A percentile compares a stretch with the other conserved stretches of the same genome.
Conservation (phyloP, 2,888 invertebrate species). For the Scaeva pyrastri region DNA sequence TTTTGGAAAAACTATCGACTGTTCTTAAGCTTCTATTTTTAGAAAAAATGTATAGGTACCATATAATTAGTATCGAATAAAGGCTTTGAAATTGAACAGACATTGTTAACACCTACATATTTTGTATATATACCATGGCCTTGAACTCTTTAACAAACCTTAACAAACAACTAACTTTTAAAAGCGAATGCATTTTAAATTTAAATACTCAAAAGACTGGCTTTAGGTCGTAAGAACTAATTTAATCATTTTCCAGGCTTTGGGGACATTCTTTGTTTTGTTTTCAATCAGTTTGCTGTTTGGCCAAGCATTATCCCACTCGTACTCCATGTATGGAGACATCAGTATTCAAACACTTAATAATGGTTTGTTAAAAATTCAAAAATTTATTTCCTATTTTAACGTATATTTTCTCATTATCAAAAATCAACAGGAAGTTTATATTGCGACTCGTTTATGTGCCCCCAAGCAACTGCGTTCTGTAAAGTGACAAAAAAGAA, state of each 20-base stretch:
- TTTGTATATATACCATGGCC: too few species aligned
- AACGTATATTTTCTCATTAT: neutral
- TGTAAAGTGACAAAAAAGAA: constrained; percentile 53
- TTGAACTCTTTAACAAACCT: too few species aligned
- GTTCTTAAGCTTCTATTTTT: too few species aligned
- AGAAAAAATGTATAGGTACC: too few species aligned
- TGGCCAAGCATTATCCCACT: neutral
- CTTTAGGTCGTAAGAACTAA: too few species aligned
- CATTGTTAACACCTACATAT: too few species aligned
- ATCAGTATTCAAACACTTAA: constrained; percentile 18
- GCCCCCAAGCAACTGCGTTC: constrained; percentile 11
- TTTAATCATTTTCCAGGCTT: neutral
- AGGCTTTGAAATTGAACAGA: too few species aligned
- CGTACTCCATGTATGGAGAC: constrained; percentile 25
- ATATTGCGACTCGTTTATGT: constrained; percentile 57
- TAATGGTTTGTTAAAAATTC: constrained; percentile 26
- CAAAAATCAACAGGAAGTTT: constrained; percentile 26
- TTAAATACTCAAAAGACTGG: too few species aligned
- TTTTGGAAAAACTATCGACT: too few species aligned
- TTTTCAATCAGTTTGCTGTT: neutral
- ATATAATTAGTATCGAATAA: too few species aligned
- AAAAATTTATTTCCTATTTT: neutral
- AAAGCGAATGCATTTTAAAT: too few species aligned
- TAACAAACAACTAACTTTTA: too few species aligned
- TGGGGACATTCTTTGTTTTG: neutral